Evolutionary conservation across 2,888 invertebrate genomes (phyloP), one percentile per base, ranked within the genome.

Genomic region (Pediacus dermestoides): DNA sequence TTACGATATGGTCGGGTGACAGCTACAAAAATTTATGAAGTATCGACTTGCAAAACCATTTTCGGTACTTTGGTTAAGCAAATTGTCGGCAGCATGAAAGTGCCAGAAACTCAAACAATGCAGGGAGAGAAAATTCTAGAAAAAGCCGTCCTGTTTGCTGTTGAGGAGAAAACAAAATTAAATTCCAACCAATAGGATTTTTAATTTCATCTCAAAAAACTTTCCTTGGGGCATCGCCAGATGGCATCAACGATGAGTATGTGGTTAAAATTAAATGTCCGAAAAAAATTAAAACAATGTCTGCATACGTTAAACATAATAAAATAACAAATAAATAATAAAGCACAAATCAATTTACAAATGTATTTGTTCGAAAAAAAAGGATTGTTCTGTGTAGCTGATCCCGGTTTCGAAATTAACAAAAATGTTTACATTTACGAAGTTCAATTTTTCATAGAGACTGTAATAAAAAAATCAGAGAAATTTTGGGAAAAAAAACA

Each of bases 21-120:
- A 9, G 6, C 7, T 7, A 9, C 26, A 9, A 26, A 9, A 26
- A 26, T 26, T 26, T 26, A 26, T 26, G 26, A 26, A 26, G 10
- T 26, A 10, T 7, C 26, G 7, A 7, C 4, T 9, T 26, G 26
- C 11, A 26, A 26, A 26, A 26, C 26, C 4, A 10, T 4, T 9
- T 9, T 9, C 4, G 26, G 26, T 26, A 26, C 26, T 9, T 26
- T 26, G 26, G 26, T 26, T 4, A 11, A 26, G 26, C 26, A 26
- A 10, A 26, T 26, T 7, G 26, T 26, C 6, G 26, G 26, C 4
- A 26, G 6, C 4, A 9, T 9, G 10, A 26, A 26, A 26, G 26
- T 26, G 4, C 26, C 7, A 26, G 9, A 26, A 26, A 26, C 26
- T 9, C 7, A 26, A 7, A 11, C 26, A 26, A 26, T 26, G 26